Base-by-base conservation (phyloP, 2,113 vertebrate species). In the Sialia sialis region DNA sequence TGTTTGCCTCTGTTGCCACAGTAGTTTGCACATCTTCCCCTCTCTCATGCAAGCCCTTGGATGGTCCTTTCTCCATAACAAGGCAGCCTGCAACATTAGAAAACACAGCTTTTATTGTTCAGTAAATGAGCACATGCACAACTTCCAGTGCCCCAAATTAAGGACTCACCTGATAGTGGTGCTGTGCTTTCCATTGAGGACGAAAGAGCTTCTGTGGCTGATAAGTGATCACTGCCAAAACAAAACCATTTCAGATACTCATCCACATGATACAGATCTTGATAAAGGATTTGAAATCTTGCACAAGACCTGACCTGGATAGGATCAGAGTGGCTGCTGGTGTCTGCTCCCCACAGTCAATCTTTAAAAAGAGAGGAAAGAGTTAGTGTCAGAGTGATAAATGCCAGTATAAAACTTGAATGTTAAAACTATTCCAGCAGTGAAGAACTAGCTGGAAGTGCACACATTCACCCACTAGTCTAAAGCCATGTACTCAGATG, bases 301-400 rank as follows among this genome's bases (percentile, higher is more conserved):
- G 27, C 7, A 13, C 18, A 84, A 73, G 52, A 43, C 10, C 98
- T 94, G 52, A 98, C 98, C 98, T 98, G 96, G 91, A 30, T 43
- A 67, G 56, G 14, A 49, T 70, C 38, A 64, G 34, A 38, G n/a
- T 48, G 36, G 89, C 77, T 78, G 89, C 43, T 67, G 17, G 9
- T 4, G 77, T 51, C 13, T 4, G 13, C 43, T 83, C 92, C 54
- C 25, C 89, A 93, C 43, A 4, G 60, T 92, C 74, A 29, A 34
- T 85, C 97, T 98, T 96, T 59, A 19, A 56, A 69, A 69, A 76
- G 76, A 79, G 52, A 77, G 29, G 78, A 2, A 19, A 60, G 4
- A n/a, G 58, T 89, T 63, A 54, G 26, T 9, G 32, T 17, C 36
- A 81, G 43, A 22, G 26, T 16, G 13, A 9, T 9, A 43, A 51